Conservation (phyloP, 1,140 invertebrate species). For the Stenopsyche tienmushanensis region DNA sequence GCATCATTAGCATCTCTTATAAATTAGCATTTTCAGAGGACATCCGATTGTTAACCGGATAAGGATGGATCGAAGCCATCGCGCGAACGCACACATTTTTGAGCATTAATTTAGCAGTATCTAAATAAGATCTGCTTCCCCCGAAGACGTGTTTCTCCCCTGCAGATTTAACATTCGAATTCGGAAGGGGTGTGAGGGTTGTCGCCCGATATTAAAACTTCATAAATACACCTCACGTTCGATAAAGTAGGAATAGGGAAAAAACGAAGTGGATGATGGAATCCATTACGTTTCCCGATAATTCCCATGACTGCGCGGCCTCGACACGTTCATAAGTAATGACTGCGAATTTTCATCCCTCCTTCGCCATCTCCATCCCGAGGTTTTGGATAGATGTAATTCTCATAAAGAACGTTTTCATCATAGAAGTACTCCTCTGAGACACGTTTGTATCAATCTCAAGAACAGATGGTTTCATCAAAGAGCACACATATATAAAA, state of each 20-base stretch:
- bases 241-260: conserved; percentile 4
- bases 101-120: neutral
- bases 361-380: neutral
- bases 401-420: neutral
- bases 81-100: no score
- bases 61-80: no score
- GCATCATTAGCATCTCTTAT: no score
- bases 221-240: conserved; percentile 3
- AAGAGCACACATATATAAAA: no score
- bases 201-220: conserved; percentile 5
- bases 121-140: conserved; percentile 1
- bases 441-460: no score
- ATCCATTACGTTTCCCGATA: conserved; percentile 9
- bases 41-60: no score
- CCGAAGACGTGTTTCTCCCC: neutral
- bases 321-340: conserved; percentile 15
- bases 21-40: no score
- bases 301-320: neutral
- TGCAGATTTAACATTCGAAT: neutral
- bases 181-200: neutral
- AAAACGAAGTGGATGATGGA: conserved; percentile 8
- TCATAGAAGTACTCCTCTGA: no score
- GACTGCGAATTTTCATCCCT: conserved; percentile 6
- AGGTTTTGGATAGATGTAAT: neutral
- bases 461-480: no score